Evolutionary conservation across 1,140 invertebrate genomes (phyloP).

Genomic region (Archegozetes longisetosus): DNA sequence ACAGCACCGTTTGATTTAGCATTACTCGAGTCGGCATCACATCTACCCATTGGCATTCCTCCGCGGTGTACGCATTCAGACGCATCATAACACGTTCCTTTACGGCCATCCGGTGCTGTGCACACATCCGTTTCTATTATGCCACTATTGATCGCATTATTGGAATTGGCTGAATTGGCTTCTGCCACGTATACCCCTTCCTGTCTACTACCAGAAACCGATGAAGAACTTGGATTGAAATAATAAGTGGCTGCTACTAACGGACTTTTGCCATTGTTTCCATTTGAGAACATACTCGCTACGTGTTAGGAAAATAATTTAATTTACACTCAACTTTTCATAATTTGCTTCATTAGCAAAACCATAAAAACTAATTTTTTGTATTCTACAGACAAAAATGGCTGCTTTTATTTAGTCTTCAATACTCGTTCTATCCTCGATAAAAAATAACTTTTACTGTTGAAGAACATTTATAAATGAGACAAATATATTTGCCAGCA

Average conservation of each 20-base stretch:
- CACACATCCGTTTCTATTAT: constrained; percentile 2
- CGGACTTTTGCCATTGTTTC: constrained; percentile 8
- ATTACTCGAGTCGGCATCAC: constrained; percentile 2
- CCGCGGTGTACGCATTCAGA: constrained; percentile 19
- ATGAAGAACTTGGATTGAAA: constrained; percentile 14
- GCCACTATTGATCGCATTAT: not conserved
- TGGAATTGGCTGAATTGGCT: not conserved
- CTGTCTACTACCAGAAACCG: not conserved
- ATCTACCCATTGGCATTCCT: constrained; percentile 23
- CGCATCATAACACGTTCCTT: constrained; percentile 22
- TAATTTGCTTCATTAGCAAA: no score
- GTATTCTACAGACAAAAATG: no score
- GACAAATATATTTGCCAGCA: no score
- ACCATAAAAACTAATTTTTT: no score
- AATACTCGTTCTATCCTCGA: no score
- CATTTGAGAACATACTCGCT: not conserved
- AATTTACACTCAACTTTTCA: no score
- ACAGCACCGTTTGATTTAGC: constrained; percentile 9
- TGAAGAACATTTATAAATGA: no score
- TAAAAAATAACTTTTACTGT: no score
- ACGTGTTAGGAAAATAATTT: not conserved
- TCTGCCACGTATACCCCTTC: not conserved
- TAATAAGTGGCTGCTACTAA: constrained; percentile 21
- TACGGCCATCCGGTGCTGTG: constrained; percentile 18
- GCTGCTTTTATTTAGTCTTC: no score